A percentile compares a stretch with the other conserved stretches of the same genome.
These are phyloP conservation scores for Ctenodactylus gundi DNA, from an alignment of 2,113 vertebrate genomes.

Conservation along the genomic window DNA sequence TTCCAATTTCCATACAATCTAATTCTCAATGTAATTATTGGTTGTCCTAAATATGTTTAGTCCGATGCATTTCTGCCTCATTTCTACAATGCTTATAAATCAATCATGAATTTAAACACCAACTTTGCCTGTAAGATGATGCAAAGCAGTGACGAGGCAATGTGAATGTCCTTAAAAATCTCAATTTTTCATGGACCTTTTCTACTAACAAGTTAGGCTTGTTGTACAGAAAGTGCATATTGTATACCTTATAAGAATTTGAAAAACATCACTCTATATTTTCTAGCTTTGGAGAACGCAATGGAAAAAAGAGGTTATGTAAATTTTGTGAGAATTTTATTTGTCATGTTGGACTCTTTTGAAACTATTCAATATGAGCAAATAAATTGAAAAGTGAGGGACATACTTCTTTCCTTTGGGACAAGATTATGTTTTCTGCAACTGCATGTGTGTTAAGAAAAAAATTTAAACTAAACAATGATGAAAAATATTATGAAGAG, in stretches of 20 bases:
- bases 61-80: neutral
- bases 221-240: neutral
- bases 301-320: neutral
- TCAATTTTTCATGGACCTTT: neutral
- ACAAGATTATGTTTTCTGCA: neutral
- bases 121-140: neutral
- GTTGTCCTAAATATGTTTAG: slow-evolving; percentile 34
- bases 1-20: slow-evolving; percentile 38
- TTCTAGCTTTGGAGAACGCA: slow-evolving; percentile 2
- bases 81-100: slow-evolving; percentile 34
- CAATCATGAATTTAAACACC: slow-evolving; percentile 57
- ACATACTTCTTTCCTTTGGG: neutral
- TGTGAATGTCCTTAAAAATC: slow-evolving; percentile 28
- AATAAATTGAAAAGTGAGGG: neutral
- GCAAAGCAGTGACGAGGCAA: neutral
- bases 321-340: slow-evolving; percentile 8
- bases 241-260: neutral
- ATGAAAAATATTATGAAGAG: neutral
- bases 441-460: neutral
- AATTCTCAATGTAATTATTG: slow-evolving; percentile 56
- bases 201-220: slow-evolving; percentile 41
- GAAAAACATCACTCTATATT: slow-evolving; percentile 24
- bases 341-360: neutral
- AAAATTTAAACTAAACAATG: neutral
- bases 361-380: accelerated